Evolutionary conservation across 1,140 invertebrate genomes (phyloP), one percentile per base, ranked within the genome.

Genomic region (Alviniconcha marisindica): DNA sequence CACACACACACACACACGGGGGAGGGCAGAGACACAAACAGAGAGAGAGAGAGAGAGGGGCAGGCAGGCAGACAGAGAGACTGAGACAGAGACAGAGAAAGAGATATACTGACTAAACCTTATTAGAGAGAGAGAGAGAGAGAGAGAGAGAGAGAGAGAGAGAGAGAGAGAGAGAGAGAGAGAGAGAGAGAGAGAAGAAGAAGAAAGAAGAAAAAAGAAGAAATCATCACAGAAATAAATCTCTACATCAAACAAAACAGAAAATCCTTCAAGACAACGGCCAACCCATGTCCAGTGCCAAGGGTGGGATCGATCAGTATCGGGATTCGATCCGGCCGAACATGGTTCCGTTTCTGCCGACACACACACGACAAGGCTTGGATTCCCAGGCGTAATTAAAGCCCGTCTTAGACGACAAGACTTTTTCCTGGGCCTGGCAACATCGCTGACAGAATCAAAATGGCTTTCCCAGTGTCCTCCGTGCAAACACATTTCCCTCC

Each of bases 361-460:
- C 78, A 80, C 51, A 42, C 56, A 44, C 10, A 3, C 33, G 10
- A 80, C 38, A 80, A 44, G 56, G 78, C 14, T 38, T 38, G 18
- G 0, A 40, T 40, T 80, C 78, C 78, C 78, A 80, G 31, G 78
- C 60, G 56, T 80, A 40, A 80, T 80, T 80, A 69, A 80, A 60
- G 60, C 21, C 78, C 14, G 78, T 63, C 60, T 28, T 44, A 33
- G 14, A 2, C 31, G 33, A 63, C 77, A 78, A 24, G 51, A 31
- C 3, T 36, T n/a, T 51, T 60, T 78, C 33, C 15, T 56, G 0
- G 7, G 7, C 51, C 51, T 10, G 31, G 21, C 60, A 42, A 44
- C 78, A 69, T 80, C 78, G 33, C 28, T 80, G 78, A 80, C 78
- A 80, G 60, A 31, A 80, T 80, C 24, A 80, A 80, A 66, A 80